Percentiles rank a stretch among this genome's conserved stretches.
phyloP scores from a whole-genome alignment of 2,797 vertebrate genomes.

The Phrynocephalus guinanensis region DNA sequence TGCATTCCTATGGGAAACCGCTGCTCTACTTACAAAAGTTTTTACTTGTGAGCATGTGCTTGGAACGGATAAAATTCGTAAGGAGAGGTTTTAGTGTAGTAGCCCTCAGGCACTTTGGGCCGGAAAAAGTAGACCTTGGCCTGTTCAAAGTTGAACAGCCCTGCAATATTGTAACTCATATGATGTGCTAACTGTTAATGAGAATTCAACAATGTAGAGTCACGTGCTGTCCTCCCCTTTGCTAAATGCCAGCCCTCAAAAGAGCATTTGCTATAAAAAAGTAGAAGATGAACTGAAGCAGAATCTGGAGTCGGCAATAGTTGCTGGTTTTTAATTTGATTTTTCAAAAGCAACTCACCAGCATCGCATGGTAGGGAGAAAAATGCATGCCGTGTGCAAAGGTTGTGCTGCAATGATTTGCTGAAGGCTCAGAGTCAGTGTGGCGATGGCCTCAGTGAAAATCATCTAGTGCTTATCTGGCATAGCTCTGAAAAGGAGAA shows the following conservation, averaged over 20 bases:
- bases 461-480: not conserved
- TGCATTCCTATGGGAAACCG: too few species aligned
- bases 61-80: too few species aligned
- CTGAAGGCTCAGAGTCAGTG: not conserved
- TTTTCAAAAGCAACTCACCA: not conserved
- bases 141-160: too few species aligned
- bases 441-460: not conserved
- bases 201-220: not conserved
- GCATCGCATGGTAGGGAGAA: slow-evolving; percentile 10
- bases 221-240: not conserved
- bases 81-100: too few species aligned
- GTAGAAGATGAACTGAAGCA: slow-evolving; percentile 23
- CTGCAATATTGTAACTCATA: not conserved
- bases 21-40: too few species aligned
- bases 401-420: not conserved
- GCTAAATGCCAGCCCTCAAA: slow-evolving; percentile 21
- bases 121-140: too few species aligned
- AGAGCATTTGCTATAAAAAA: slow-evolving; percentile 11
- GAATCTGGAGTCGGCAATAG: not conserved
- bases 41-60: too few species aligned
- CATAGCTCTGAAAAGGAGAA: too few species aligned
- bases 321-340: not conserved
- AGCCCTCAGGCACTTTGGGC: too few species aligned
- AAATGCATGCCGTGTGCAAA: not conserved
- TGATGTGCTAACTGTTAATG: not conserved